phyloP scores from a whole-genome alignment of 2,797 vertebrate species.

The Parotocinclus haroldoi region DNA sequence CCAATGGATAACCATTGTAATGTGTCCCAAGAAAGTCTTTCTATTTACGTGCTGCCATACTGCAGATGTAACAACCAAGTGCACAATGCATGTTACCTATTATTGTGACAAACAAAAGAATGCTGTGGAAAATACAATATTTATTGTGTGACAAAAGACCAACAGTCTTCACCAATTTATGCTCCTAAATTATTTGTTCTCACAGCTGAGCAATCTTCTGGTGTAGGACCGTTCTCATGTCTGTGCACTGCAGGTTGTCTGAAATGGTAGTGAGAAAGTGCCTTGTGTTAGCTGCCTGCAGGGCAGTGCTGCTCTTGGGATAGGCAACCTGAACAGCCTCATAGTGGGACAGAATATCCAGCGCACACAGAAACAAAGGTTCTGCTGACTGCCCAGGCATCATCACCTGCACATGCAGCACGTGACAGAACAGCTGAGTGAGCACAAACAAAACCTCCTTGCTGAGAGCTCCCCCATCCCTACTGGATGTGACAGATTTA shows the following conservation, averaged over 20 bases:
- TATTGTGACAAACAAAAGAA: neutral
- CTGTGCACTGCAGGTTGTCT: slow-evolving; percentile 68
- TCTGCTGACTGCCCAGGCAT: slow-evolving; percentile 70
- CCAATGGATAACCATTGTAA: too few species aligned
- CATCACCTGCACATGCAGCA: slow-evolving; percentile 90
- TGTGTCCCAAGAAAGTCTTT: too few species aligned
- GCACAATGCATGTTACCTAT: neutral
- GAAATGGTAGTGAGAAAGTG: slow-evolving; percentile 86
- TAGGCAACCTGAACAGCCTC: slow-evolving; percentile 70
- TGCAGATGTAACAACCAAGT: too few species aligned
- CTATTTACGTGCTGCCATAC: too few species aligned
- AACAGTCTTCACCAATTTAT: neutral
- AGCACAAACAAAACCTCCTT: slow-evolving; percentile 86
- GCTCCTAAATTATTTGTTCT: neutral
- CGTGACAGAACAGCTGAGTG: slow-evolving; percentile 90
- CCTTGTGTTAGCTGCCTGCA: slow-evolving; percentile 79
- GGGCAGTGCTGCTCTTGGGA: slow-evolving; percentile 62
- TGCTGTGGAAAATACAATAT: neutral
- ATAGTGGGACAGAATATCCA: slow-evolving; percentile 87
- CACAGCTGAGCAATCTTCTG: slow-evolving; percentile 84
- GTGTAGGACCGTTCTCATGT: slow-evolving; percentile 78
- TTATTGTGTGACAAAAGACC: slow-evolving; percentile 17
- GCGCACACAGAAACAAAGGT: slow-evolving; percentile 76
- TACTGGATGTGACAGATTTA: slow-evolving; percentile 22
- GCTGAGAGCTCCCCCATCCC: slow-evolving; percentile 10